Evolutionary conservation across 2,113 vertebrate species (phyloP), one percentile per base, ranked within the genome.

Genomic region (Lonchura striata): DNA sequence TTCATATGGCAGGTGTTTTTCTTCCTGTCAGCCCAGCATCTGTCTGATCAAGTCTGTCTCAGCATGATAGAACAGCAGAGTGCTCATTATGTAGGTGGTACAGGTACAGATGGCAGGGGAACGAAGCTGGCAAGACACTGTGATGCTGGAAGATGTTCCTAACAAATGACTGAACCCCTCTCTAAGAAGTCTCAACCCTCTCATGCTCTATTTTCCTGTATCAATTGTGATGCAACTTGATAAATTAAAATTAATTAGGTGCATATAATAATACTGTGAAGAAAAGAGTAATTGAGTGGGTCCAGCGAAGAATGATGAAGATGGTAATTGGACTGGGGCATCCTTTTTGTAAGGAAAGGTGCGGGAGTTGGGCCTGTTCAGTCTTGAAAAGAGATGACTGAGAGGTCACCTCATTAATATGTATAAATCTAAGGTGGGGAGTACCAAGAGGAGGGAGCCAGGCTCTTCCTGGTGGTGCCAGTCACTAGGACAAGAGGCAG

Each of bases 301-400:
- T 66, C 33, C 33, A 52, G 42, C 0, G 0, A 44, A 82, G 33
- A 23, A 39, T 7, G 16, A 10, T 28, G n/a, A 82, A 7, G 37
- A 44, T n/a, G 13, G 5, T n/a, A 12, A 17, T 11, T 66, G 39
- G 37, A 39, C 19, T 44, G 44, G 15, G 8, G 5, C 23, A 42
- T 28, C 23, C 37, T 52, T 59, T 19, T 46, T 59, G 25, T 23
- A 13, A 59, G 50, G 18, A 57, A 80, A 57, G 18, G 11, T 28
- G 22, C 42, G 10, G 28, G 20, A 52, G 7, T 3, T 44, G 44
- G 37, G 10, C 13, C 50, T 44, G 8, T 39, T 65, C 77, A 74
- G 27, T 22, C 37, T 33, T 28, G 27, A 66, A 19, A 46, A 65
- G 23, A 59, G 28, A 44, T 4, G 10, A 12, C 27, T 59, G 52